Evolutionary conservation across 2,113 vertebrate genomes (phyloP), one percentile per base, ranked within the genome.

Genomic region (Apteryx mantelli): DNA sequence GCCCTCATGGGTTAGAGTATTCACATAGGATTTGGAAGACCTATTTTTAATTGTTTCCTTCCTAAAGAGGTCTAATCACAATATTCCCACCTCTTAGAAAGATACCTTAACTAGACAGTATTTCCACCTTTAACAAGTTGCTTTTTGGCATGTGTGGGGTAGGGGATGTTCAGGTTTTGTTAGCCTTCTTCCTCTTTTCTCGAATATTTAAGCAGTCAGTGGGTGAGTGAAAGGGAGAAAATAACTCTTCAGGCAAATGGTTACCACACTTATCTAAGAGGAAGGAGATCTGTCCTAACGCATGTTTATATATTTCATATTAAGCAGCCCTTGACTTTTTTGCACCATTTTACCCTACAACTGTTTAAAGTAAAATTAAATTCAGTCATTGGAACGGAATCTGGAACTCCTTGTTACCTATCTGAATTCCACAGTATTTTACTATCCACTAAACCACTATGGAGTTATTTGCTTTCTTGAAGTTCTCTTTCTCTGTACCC

Each of bases 171-270:
- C 73, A 46, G 14, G 76, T 95, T 95, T 79, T 95, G 92, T 78
- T 66, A 71, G 93, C 30, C 64, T 93, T 30, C 82, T 95, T 95
- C 86, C 88, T 55, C 16, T 86, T 94, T 92, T 86, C 32, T 34
- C 66, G 9, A 46, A 30, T 53, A 36, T 77, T 81, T 64, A 82
- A 92, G 64, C 3, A 16, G 30, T 55, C 46, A 86, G 52, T 82
- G 46, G 81, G 46, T 50, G 78, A 91, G 28, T 25, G 66, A 86
- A 44, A 48, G n/a, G 53, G 30, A 95, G 34, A 83, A 94, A 86
- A 81, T 68, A 73, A 40, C 52, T 66, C 53, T 88, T 77, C 36
- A 53, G 46, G 7, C 60, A 86, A 74, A 55, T 58, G 26, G 32
- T 75, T 93, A 12, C 30, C 73, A 20, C 7, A 53, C 6, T 74